Conservation (phyloP, 2,797 vertebrate species). For the Peromyscus eremicus region DNA sequence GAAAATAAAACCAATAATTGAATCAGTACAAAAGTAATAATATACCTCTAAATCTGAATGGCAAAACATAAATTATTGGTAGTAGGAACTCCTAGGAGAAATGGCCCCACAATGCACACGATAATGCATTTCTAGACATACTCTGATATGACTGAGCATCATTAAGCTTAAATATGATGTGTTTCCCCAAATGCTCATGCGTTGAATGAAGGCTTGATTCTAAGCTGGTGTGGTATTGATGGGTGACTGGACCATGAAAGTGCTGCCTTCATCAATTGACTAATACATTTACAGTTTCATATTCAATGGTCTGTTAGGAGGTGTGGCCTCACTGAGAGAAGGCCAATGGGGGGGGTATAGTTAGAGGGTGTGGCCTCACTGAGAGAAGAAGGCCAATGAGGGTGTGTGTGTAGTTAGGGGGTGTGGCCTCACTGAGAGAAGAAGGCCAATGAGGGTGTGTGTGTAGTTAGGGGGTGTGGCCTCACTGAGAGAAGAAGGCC, state of each 20-base stretch:
- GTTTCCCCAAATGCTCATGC: not conserved
- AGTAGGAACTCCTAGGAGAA: not conserved
- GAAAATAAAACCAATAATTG: not conserved
- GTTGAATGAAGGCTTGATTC: not conserved
- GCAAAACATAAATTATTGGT: not conserved
- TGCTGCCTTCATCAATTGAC: too few species aligned
- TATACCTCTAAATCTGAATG: not conserved
- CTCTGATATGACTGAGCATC: not conserved
- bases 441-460: not conserved
- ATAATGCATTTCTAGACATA: not conserved
- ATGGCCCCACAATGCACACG: not conserved
- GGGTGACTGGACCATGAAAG: too few species aligned
- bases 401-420: not conserved
- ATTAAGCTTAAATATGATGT: too few species aligned
- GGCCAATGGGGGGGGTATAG: not conserved
- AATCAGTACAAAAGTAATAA: not conserved
- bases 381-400: not conserved
- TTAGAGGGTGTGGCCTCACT: not conserved
- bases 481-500: not conserved
- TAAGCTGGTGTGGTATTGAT: not conserved
- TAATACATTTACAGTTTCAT: not conserved
- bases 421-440: too few species aligned
- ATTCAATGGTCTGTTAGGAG: too few species aligned
- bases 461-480: not conserved
- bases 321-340: not conserved